Percentiles rank a stretch among this genome's conserved stretches.
Conservation (phyloP, 2,797 vertebrate species). For the Amblyraja radiata region DNA sequence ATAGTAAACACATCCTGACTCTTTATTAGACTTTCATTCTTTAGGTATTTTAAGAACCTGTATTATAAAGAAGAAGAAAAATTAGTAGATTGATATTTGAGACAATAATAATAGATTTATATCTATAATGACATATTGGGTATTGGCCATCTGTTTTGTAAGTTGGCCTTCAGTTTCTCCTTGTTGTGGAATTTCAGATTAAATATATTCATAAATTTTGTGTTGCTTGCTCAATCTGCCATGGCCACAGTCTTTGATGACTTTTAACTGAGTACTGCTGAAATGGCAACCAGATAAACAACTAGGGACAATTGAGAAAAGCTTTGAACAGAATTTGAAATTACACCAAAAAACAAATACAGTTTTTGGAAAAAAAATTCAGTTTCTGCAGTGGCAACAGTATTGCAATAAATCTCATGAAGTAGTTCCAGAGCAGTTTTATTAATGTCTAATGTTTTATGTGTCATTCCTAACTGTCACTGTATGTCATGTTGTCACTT, state of each 20-base stretch:
- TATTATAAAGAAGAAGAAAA: constrained; percentile 35
- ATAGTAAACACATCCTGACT: constrained; percentile 87
- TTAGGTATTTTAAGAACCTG: constrained; percentile 64
- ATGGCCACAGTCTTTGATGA: neutral
- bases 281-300: neutral
- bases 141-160: neutral
- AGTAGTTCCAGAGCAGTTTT: neutral
- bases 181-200: neutral
- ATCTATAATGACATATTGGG: neutral
- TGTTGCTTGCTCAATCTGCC: neutral
- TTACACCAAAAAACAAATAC: too few relatives aligned
- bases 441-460: too few relatives aligned
- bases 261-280: neutral
- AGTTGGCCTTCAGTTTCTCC: neutral
- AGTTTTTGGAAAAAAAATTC: too few relatives aligned
- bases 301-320: too few relatives aligned
- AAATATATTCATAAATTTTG: neutral
- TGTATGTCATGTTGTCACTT: too few relatives aligned
- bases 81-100: neutral
- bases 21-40: constrained; percentile 69
- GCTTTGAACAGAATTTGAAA: neutral
- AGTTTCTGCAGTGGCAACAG: neutral
- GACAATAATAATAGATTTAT: neutral
- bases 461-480: too few relatives aligned
- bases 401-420: neutral